phyloP scores from a whole-genome alignment of 2,797 vertebrate species.

The Monodelphis domestica region DNA sequence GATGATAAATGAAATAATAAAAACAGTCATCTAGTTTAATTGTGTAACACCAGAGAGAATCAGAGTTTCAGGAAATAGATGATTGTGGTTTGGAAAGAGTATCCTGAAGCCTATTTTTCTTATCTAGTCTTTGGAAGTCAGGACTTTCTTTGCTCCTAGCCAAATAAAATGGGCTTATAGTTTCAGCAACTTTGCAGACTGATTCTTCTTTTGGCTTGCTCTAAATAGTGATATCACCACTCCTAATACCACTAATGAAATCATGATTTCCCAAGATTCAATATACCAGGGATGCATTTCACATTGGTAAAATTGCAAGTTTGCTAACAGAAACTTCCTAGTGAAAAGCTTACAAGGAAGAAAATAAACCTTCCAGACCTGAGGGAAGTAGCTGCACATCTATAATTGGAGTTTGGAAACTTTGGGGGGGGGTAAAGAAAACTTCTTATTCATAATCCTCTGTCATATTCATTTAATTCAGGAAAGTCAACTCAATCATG shows the following conservation, averaged over 20 bases:
- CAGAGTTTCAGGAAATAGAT: neutral
- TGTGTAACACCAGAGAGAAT: neutral
- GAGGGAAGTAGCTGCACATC: slow-evolving; percentile 45
- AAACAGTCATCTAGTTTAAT: neutral
- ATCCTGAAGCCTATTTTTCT: neutral
- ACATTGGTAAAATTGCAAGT: slow-evolving; percentile 53
- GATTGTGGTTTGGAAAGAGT: neutral
- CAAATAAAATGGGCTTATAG: neutral
- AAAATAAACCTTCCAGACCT: slow-evolving; percentile 34
- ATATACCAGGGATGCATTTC: slow-evolving; percentile 6
- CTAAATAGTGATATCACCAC: neutral
- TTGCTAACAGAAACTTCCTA: slow-evolving; percentile 55
- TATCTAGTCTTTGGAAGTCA: neutral
- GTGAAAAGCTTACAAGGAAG: slow-evolving; percentile 45
- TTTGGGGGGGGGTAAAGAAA: neutral
- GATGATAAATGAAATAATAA: neutral
- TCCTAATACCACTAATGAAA: neutral
- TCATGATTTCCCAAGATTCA: slow-evolving; percentile 1
- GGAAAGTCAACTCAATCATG: neutral
- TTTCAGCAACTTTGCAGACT: neutral
- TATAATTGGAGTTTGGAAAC: neutral
- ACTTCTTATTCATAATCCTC: neutral
- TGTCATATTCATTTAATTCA: neutral
- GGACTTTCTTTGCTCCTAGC: neutral
- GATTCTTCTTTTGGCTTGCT: neutral